Evolutionary conservation across 2,888 invertebrate genomes (phyloP).

Genomic region (Oxystoma pomonae): DNA sequence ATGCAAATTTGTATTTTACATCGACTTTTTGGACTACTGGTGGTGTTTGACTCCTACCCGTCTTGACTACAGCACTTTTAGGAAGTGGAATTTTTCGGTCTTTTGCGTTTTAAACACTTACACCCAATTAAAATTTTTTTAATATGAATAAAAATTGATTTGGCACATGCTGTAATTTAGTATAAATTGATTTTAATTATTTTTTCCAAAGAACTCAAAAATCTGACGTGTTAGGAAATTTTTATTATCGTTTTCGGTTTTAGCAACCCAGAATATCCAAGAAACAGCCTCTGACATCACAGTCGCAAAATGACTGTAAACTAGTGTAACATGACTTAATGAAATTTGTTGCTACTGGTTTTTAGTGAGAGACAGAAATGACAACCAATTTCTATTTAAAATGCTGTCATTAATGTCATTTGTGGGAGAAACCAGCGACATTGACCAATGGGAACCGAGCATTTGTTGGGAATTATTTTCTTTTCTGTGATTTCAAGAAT

Average conservation of each 20-base stretch:
- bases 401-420: no score
- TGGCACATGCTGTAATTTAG: neutral
- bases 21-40: neutral
- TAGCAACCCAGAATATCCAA: neutral
- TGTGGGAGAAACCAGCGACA: no score
- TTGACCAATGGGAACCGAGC: no score
- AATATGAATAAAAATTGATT: neutral
- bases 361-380: no score
- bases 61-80: neutral
- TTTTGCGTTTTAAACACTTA: neutral
- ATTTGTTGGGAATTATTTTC: no score
- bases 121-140: neutral
- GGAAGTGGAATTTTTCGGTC: neutral
- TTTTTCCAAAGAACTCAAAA: neutral
- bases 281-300: no score
- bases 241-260: neutral
- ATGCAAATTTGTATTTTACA: neutral
- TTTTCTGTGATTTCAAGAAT: no score
- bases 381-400: no score
- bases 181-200: neutral
- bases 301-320: neutral
- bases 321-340: neutral
- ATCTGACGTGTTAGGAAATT: neutral
- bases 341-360: no score
- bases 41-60: neutral